Evolutionary conservation across 2,113 vertebrate genomes (phyloP), one percentile per base, ranked within the genome.

Genomic region (Mellivora capensis): DNA sequence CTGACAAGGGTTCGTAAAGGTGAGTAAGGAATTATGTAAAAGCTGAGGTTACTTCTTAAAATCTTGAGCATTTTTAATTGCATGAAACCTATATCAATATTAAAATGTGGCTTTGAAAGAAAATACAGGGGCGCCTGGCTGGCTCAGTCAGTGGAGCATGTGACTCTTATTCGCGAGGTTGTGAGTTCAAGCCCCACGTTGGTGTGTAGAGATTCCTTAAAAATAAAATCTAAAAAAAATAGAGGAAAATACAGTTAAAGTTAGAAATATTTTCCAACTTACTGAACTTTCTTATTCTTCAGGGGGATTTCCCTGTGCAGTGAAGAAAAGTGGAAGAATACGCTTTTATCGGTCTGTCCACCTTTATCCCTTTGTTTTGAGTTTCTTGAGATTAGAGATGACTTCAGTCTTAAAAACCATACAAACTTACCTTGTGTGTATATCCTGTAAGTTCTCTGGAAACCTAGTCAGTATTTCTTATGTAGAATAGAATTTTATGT

Each of bases 321-420:
- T 86, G 85, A 97, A 90, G 93, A 95, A 79, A 91, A 90, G 83
- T 71, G 85, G 91, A 97, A 96, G 85, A 97, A 89, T 57, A 83
- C 18, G 74, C 57, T 88, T 90, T 85, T 76, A 20, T 93, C 59
- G 49, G 31, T 90, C 64, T 64, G 29, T 89, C 72, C 7, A 94
- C 57, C 42, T 80, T 95, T 93, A 39, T 79, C 87, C 84, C 69
- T 96, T 91, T 80, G 29, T 85, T 72, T 77, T 85, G 67, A 42
- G 29, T 39, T 90, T 83, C 62, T 87, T 94, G 88, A 81, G 49
- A 61, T 86, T 92, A 88, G 49, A 88, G 37, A 61, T 82, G 76
- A 57, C 42, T 91, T 87, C 84, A 72, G 81, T 85, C 64, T 94
- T 93, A 95, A 54, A 89, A 94, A 82, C 4, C 13, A 39, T 90